These are phyloP conservation scores for Babyrousa celebensis DNA, from an alignment of 2,797 vertebrate genomes.

Conservation along the genomic window DNA sequence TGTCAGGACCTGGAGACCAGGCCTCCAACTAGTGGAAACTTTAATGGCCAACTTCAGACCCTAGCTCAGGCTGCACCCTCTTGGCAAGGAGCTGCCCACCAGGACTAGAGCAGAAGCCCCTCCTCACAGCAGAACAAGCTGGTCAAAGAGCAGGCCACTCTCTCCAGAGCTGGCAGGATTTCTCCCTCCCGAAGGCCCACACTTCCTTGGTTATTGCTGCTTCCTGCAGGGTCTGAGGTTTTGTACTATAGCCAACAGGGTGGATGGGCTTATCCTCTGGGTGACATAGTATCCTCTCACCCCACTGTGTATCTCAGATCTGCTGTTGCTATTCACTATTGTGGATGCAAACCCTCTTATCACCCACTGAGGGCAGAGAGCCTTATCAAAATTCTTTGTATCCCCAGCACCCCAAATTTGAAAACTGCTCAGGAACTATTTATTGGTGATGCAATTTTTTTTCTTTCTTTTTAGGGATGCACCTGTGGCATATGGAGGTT, in stretches of 20 bases:
- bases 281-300: neutral
- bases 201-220: neutral
- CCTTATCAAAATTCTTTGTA: neutral
- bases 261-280: neutral
- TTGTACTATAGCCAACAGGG: neutral
- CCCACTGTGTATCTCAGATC: accelerated
- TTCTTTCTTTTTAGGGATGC: no score
- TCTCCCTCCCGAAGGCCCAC: neutral
- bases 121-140: neutral
- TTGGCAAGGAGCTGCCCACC: neutral
- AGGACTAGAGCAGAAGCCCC: neutral
- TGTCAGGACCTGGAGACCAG: neutral
- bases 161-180: neutral
- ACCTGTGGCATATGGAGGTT: no score
- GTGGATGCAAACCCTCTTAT: neutral
- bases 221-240: neutral
- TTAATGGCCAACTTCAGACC: accelerated
- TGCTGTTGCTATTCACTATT: neutral
- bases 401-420: neutral
- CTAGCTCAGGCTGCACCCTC: neutral
- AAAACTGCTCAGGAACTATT: neutral
- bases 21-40: neutral
- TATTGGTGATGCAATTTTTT: neutral
- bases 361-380: neutral
- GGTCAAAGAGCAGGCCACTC: neutral